Conservation (phyloP, 2,888 invertebrate genomes). For the Mimas tiliae region DNA sequence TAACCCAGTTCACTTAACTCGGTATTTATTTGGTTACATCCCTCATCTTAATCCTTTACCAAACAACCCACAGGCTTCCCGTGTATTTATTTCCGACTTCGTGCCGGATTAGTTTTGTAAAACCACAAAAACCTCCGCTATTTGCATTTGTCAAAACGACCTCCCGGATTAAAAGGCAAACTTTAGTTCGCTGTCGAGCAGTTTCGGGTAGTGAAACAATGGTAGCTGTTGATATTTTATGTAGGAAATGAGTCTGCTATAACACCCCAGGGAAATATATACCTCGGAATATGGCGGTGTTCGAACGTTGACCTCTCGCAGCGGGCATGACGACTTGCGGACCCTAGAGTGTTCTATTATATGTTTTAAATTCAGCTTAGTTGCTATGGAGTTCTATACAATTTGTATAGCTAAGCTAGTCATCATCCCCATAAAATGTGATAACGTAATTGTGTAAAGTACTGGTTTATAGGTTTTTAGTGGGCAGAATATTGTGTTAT, state of each 20-base stretch:
- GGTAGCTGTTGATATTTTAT: conserved; percentile 25
- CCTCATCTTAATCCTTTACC: neutral
- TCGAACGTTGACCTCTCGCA: conserved; percentile 23
- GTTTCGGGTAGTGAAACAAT: neutral
- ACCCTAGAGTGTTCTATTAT: neutral
- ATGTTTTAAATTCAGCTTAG: neutral
- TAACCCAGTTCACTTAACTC: too few relatives aligned
- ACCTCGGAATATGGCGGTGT: conserved; percentile 1
- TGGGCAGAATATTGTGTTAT: too few relatives aligned
- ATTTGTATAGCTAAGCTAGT: neutral
- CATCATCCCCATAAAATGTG: too few relatives aligned
- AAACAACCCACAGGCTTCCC: neutral
- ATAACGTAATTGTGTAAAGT: too few relatives aligned
- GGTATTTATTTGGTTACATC: too few relatives aligned
- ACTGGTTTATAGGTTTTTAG: too few relatives aligned
- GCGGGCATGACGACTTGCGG: neutral
- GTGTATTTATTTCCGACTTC: neutral
- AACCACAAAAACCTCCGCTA: neutral
- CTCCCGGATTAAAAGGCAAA: neutral
- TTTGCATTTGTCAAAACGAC: neutral
- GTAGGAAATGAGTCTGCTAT: conserved; percentile 24
- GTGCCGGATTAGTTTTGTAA: neutral
- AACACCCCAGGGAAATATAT: conserved; percentile 21
- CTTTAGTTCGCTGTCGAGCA: neutral
- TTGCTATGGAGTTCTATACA: neutral